Percentiles rank a stretch among this genome's conserved stretches.
phyloP scores from a whole-genome alignment of 1,140 invertebrate genomes.

The Melitaea cinxia region DNA sequence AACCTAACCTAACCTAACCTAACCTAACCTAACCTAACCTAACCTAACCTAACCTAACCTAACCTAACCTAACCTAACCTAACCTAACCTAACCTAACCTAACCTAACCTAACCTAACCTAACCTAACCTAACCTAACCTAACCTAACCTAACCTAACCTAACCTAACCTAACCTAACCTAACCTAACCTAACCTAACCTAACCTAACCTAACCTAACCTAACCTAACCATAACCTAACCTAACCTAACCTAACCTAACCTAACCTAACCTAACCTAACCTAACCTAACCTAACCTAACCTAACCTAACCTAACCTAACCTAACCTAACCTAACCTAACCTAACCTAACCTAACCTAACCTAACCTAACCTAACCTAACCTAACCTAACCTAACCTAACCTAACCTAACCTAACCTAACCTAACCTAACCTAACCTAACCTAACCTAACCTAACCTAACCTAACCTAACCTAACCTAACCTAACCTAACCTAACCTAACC shows the following conservation, averaged over 20 bases:
- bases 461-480: too few species aligned
- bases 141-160: constrained; percentile 25
- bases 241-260: constrained; percentile 28
- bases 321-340: constrained; percentile 46
- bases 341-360: constrained; percentile 45
- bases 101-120: constrained; percentile 57
- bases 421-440: too few species aligned
- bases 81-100: constrained; percentile 52
- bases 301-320: constrained; percentile 48
- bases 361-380: too few species aligned
- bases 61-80: constrained; percentile 46
- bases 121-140: constrained; percentile 49
- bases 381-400: neutral
- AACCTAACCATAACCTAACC: constrained; percentile 32
- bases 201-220: constrained; percentile 24
- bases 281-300: constrained; percentile 46
- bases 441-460: too few species aligned
- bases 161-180: constrained; percentile 35
- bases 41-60: constrained; percentile 46
- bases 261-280: constrained; percentile 35
- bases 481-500: too few species aligned
- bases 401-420: too few species aligned
- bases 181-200: constrained; percentile 28
- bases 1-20: constrained; percentile 37
- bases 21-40: constrained; percentile 35